phyloP scores from a whole-genome alignment of 2,113 vertebrate genomes.

The Hemiscyllium ocellatum region DNA sequence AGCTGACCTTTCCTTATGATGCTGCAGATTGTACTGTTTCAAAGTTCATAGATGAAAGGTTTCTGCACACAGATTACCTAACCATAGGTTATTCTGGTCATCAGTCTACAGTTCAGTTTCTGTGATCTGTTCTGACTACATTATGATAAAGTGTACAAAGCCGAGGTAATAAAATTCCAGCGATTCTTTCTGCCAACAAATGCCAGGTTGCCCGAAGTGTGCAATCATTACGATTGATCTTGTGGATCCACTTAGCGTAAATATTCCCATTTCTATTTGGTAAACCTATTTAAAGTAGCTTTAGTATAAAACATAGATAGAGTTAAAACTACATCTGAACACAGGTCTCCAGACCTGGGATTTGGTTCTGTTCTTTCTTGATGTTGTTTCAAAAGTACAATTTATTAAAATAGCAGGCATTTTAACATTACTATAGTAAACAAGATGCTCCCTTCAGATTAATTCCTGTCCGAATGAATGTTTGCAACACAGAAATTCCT shows the following conservation, averaged over 20 bases:
- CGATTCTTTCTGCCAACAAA: neutral
- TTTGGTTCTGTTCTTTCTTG: neutral
- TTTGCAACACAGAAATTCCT: neutral
- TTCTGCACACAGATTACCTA: neutral
- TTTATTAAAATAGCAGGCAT: neutral
- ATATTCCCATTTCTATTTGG: neutral
- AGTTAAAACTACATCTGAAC: neutral
- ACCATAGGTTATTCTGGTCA: neutral
- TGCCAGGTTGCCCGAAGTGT: neutral
- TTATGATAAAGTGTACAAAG: constrained; percentile 20
- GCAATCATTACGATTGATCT: neutral
- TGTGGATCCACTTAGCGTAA: neutral
- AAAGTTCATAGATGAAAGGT: constrained; percentile 32
- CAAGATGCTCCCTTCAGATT: neutral
- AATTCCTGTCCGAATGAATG: neutral
- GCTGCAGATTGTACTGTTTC: neutral
- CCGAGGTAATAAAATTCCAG: constrained; percentile 15
- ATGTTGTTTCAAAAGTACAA: neutral
- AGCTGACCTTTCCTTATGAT: constrained; percentile 29
- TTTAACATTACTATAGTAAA: neutral
- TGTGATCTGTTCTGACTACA: constrained; percentile 18
- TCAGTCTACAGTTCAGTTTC: neutral
- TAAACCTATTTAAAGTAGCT: neutral
- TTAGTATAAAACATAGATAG: neutral
- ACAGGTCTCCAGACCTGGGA: neutral